Conservation (phyloP, 2,888 invertebrate species). For the Acronicta aceris region DNA sequence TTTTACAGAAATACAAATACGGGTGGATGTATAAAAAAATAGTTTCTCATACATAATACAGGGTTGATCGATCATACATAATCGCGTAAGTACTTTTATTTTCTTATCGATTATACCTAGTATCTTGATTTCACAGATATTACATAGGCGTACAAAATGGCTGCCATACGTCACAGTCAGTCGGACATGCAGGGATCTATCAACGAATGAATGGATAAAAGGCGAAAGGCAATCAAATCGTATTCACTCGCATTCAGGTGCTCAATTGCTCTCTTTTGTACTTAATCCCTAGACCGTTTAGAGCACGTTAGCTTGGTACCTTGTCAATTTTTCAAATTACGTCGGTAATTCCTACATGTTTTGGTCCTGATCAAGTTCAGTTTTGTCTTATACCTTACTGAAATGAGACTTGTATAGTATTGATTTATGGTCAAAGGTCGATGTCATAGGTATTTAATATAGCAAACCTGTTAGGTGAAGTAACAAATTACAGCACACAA, state of each 20-base stretch:
- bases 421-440: too few species aligned
- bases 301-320: constrained; percentile 14
- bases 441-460: too few species aligned
- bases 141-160: constrained; percentile 34
- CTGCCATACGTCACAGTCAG: constrained; percentile 23
- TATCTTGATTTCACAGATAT: constrained; percentile 29
- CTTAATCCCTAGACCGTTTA: constrained; percentile 36
- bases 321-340: constrained; percentile 17
- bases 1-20: too few species aligned
- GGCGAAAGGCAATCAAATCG: constrained; percentile 43
- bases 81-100: constrained; percentile 19
- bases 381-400: too few species aligned
- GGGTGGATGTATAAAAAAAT: too few species aligned
- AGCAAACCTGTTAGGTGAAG: too few species aligned
- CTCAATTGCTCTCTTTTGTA: constrained; percentile 47
- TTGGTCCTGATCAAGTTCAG: too few species aligned
- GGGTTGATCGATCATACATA: constrained; percentile 8
- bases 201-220: constrained; percentile 22
- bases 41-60: constrained; percentile 8
- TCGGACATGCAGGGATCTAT: constrained; percentile 20
- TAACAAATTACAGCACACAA: too few species aligned
- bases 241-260: constrained; percentile 39
- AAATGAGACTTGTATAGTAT: too few species aligned
- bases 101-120: constrained; percentile 24
- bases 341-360: too few species aligned